phyloP scores from a whole-genome alignment of 53 echinoderm and acorn worm genomes.

The Actinopyga echinites region DNA sequence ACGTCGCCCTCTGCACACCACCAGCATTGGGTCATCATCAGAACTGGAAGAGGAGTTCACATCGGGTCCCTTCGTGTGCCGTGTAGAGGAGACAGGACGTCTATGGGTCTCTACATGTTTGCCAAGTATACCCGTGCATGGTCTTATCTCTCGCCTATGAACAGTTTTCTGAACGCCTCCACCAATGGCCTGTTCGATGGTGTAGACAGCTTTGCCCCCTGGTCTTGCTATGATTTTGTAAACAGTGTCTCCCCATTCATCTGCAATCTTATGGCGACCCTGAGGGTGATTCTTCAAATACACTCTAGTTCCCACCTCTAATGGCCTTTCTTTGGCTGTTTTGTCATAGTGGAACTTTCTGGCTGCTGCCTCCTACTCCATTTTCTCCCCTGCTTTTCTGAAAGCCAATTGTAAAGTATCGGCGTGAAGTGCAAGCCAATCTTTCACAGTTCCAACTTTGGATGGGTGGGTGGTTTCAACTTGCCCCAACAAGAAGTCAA shows the following conservation, averaged over 20 bases:
- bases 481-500: conserved; percentile 41
- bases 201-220: background rate
- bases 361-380: background rate
- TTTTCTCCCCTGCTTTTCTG: conserved; percentile 43
- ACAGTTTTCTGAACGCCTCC: conserved; percentile 2
- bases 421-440: conserved; percentile 22
- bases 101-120: background rate
- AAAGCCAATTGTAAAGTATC: background rate
- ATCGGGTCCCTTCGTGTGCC: too few relatives aligned
- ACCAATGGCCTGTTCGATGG: background rate
- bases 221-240: background rate
- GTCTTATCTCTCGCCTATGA: background rate
- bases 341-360: conserved; percentile 31
- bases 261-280: conserved; percentile 7
- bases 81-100: too few relatives aligned
- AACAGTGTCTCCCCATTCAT: conserved; percentile 1
- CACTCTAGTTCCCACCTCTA: background rate
- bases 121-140: background rate
- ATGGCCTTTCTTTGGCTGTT: background rate
- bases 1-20: too few relatives aligned
- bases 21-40: too few relatives aligned
- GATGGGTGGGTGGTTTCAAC: background rate
- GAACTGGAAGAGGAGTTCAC: too few relatives aligned
- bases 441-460: background rate
- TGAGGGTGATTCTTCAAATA: conserved; percentile 14